Conservation (phyloP, 2,797 vertebrate genomes). For the Delichon dasypus region DNA sequence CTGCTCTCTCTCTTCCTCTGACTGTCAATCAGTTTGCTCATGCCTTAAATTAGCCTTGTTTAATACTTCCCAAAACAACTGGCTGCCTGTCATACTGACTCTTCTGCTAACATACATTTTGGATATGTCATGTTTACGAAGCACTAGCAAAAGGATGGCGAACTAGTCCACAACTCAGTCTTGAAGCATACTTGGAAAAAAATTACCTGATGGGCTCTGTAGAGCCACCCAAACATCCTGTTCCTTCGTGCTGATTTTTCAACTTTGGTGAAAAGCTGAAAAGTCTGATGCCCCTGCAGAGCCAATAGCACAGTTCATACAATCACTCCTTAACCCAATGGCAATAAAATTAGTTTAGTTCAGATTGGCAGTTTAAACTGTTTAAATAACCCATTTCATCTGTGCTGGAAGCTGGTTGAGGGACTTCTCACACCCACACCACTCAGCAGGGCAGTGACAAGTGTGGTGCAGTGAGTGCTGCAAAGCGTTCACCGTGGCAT, state of each 20-base stretch:
- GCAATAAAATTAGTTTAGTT: neutral
- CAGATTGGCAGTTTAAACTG: neutral
- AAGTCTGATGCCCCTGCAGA: fast-evolving
- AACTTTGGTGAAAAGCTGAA: neutral
- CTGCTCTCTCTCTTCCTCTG: neutral
- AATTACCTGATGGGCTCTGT: neutral
- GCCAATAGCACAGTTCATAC: neutral
- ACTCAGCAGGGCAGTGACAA: neutral
- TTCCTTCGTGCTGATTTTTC: neutral
- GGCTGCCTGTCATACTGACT: neutral
- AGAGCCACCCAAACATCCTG: neutral
- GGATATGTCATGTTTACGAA: neutral
- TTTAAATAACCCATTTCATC: neutral
- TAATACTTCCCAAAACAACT: neutral
- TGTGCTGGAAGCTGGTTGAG: neutral
- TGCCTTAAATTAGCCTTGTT: neutral
- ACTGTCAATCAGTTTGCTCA: neutral
- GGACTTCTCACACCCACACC: neutral
- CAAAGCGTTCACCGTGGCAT: neutral
- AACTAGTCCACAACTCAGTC: neutral
- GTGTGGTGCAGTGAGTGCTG: neutral
- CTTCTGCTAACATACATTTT: neutral
- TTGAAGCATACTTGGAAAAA: neutral
- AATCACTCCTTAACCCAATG: neutral
- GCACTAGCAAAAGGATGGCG: neutral